Percentiles rank a stretch among this genome's conserved stretches.
These are phyloP conservation scores for Drosophila insularis DNA, from an alignment of 1,140 invertebrate genomes.

Conservation along the genomic window DNA sequence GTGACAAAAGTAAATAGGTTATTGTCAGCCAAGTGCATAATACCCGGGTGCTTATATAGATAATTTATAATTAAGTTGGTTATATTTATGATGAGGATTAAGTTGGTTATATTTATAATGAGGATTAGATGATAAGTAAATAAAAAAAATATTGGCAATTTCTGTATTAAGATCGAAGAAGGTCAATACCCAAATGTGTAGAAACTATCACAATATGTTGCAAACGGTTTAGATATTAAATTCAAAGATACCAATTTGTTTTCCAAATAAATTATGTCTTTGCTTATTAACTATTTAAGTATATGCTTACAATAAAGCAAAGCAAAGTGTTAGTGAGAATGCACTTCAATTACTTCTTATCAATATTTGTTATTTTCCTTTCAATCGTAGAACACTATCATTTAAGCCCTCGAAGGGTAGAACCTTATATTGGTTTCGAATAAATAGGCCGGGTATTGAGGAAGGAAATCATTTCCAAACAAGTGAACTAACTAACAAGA, in stretches of 20 bases:
- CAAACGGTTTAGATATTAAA: too few species aligned
- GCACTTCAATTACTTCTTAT: slow-evolving; percentile 10
- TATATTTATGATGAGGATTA: background rate
- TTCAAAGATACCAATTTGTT: too few species aligned
- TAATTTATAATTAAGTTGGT: background rate
- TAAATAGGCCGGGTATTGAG: slow-evolving; percentile 52
- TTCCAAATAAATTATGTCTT: too few species aligned
- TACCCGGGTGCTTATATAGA: background rate
- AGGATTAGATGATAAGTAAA: background rate
- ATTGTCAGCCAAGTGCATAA: slow-evolving; percentile 14
- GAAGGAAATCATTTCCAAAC: slow-evolving; percentile 57
- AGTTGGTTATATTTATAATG: background rate
- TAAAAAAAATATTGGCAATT: background rate
- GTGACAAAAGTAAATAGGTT: slow-evolving; percentile 20
- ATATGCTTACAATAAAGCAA: too few species aligned
- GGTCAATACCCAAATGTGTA: background rate
- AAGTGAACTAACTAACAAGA: slow-evolving; percentile 32
- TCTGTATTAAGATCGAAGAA: background rate
- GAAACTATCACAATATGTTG: too few species aligned
- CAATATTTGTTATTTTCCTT: slow-evolving; percentile 41
- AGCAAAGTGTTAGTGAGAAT: background rate
- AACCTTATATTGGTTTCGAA: slow-evolving; percentile 37
- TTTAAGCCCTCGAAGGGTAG: slow-evolving; percentile 10
- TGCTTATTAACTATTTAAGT: too few species aligned
- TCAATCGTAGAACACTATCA: slow-evolving; percentile 31